Base-by-base conservation (phyloP, 2,888 invertebrate genomes). In the Habrosyne pyritoides region DNA sequence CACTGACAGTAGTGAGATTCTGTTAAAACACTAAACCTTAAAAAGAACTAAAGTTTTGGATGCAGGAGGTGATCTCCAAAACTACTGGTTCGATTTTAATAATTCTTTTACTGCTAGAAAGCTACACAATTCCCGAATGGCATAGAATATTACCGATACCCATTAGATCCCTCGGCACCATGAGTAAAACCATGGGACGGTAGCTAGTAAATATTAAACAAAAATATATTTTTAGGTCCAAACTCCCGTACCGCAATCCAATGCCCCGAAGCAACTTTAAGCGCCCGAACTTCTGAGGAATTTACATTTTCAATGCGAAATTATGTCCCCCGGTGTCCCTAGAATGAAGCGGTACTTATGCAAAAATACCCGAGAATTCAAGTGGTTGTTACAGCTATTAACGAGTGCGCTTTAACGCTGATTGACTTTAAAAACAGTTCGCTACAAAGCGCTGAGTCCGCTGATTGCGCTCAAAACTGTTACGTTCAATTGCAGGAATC, bases 261-360 rank as follows among this genome's bases (percentile, higher is more conserved):
- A 30, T 21, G 30, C 28, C 33, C 28, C 50, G 30, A 50, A 50
- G 28, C 50, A 74, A 73, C 65, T 74, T 73, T 60, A 69, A 75
- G 73, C 66, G 66, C 69, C 63, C 57, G 61, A 80, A 75, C 65
- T 80, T 74, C 55, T 52, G 46, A 14, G 53, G 65, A 67, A 80
- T 80, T 81, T 79, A 74, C 79, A 81, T 81, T 79, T 79, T 75
- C 78, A 75, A 80, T 79, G 78, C 56, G 63, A 74, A 77, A 79
- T 79, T 79, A 79, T 75, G 79, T 76, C 73, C 67, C 66, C 54
- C 71, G 69, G 72, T 78, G 75, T 78, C 60, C 61, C 67, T 5
- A 33, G 67, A 65, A 72, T 76, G 73, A 70, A 75, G 54, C 57
- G 66, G 72, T 69, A 72, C 75, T 80, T 80, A 80, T 80, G 80